Evolutionary conservation across 2,888 invertebrate species (phyloP), one percentile per base, ranked within the genome.

Genomic region (Drosophila yooni): DNA sequence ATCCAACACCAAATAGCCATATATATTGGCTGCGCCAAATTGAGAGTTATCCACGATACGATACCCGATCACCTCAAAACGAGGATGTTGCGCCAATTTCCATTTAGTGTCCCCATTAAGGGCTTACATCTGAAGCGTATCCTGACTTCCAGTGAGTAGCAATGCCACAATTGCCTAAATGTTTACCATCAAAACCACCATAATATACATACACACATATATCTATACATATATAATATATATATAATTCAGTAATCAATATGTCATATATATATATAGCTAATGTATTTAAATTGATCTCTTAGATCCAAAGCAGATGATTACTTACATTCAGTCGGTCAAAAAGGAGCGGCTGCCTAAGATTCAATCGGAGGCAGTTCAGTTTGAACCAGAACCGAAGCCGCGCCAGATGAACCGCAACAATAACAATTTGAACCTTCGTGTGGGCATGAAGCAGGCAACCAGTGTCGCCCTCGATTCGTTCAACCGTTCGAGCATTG

Each of bases 1-100:
- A 27, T 48, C 31, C 11, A 63, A 34, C 69, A 36, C 36, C 36
- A 68, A 64, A 50, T 54, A 65, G 54, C 33, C 63, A 67, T 43
- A 43, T 59, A 36, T 29, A 74, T 56, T 50, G 62, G 53, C 63
- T 60, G 64, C 69, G 58, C 64, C 38, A 75, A 78, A 78, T 75
- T 75, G 31, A 27, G 36, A 48, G 64, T 73, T 76, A 66, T 33
- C 59, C 56, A 43, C n/a, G 52, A 40, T n/a, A 48, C n/a, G 46
- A 51, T 51, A 60, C 40, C 43, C 51, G 21, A 31, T 69, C 65
- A 73, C 25, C 33, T 6, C 36, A 3, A 27, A 61, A 13, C 43
- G 31, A 68, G 29, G 53, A 79, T 79, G 79, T 64, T 79, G 60
- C 79, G 78, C 52, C 80, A 76, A 69, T 66, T 73, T 33, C 76